phyloP scores from a whole-genome alignment of 2,797 vertebrate genomes.

The Rhynchonycteris naso region DNA sequence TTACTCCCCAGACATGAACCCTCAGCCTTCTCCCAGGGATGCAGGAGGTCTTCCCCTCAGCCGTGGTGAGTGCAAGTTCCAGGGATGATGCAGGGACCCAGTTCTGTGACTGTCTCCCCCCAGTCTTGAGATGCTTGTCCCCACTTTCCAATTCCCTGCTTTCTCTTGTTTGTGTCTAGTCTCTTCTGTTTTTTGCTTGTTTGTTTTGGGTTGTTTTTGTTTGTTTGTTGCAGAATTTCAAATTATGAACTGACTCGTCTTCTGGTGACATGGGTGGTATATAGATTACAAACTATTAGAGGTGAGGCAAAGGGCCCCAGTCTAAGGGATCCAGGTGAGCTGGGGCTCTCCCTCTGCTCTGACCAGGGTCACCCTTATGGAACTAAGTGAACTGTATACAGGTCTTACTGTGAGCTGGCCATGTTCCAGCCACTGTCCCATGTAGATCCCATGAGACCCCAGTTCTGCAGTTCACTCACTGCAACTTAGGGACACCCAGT shows the following conservation, averaged over 20 bases:
- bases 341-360: background rate
- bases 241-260: too few species aligned
- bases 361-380: background rate
- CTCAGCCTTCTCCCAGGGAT: background rate
- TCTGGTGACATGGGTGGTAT: background rate
- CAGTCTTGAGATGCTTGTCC: background rate
- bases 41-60: fast-evolving
- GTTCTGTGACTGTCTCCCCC: background rate
- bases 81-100: background rate
- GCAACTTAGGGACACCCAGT: fast-evolving
- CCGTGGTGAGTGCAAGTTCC: background rate
- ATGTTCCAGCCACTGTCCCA: fast-evolving
- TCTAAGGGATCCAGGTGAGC: fast-evolving
- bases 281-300: background rate
- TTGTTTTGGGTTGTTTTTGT: too few species aligned
- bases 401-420: background rate
- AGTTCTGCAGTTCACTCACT: background rate
- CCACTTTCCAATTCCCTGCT: background rate
- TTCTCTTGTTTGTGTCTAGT: background rate
- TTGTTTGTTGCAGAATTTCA: background rate
- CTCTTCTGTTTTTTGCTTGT: too few species aligned
- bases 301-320: background rate
- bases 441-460: background rate
- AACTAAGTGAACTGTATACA: fast-evolving
- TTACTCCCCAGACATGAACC: background rate